Evolutionary conservation across 2,888 invertebrate species (phyloP), one percentile per base, ranked within the genome.

Genomic region (Cerastoderma edule): DNA sequence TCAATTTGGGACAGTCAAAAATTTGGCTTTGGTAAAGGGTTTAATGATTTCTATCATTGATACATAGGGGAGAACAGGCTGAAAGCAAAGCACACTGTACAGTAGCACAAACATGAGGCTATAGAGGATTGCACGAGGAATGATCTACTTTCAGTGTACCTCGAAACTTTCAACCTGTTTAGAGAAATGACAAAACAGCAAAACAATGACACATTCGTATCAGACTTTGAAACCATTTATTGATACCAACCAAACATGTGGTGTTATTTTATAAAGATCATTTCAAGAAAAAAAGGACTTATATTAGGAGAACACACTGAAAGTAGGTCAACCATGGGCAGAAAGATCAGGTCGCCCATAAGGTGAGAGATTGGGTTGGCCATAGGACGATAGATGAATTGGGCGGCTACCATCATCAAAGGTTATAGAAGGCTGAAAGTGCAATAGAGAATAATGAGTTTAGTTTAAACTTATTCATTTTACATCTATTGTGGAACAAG

Each of bases 81-180:
- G 79, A 79, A 79, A 79, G 79, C 79, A 75, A 66, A 75, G 60
- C 72, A 75, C 75, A 75, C 74, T 67, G 19, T 19, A 32, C 57
- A 60, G 68, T 67, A 73, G 69, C 70, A 53, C 28, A 65, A 24
- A 56, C 22, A 60, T n/a, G 10, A 39, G 64, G 39, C 70, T 28
- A 68, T 22, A 16, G 39, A 22, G 24, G 27, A 28, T 3, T 35
- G 4, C 60, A 27, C 24, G 24, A n/a, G n/a, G 35, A 4, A 54
- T 57, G 63, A 57, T 33, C 71, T 69, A 66, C 72, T 72, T 75
- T 79, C 79, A 79, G 79, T 79, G 79, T 75, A 75, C 60, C 32
- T 60, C 13, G 13, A 46, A 69, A 72, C 72, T 66, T 70, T 75
- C 67, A 75, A 46, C 64, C 79, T 69, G 79, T 53, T 63, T 56